Base-by-base conservation (phyloP, 2,888 invertebrate species). In the Drosophila birchii region DNA sequence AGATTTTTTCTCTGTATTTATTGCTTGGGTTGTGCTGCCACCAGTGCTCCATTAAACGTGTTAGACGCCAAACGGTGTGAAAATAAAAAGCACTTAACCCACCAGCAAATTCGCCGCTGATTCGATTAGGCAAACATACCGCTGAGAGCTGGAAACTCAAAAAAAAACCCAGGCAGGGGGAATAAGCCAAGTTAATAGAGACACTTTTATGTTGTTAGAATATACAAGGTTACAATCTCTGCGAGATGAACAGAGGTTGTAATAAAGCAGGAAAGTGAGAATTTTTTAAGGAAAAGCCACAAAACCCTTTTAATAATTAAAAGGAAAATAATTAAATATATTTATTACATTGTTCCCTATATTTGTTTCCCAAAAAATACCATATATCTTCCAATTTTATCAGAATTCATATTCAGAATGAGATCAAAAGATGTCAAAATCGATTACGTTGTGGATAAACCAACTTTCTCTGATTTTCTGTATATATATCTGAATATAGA, bases 61-160 rank as follows among this genome's bases (percentile, higher is more conserved):
- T 64, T 77, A 78, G 83, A 58, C 73, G 77, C 67, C 79, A 80
- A 86, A 68, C 78, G 78, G 57, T 78, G 66, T 80, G 75, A 58
- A 78, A 45, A 58, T 58, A 43, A 75, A 81, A 79, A 67, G 67
- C 78, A 70, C 78, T 70, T 76, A 79, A 57, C 68, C 66, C 76
- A 70, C 67, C 63, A 58, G 58, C 64, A 57, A 53, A 53, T 57
- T 44, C 55, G 38, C 56, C 55, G 55, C 63, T 82, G 75, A 69
- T 69, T 73, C 68, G 55, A 67, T 77, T 73, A 59, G 70, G 53
- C 59, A 56, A 57, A 62, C 61, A 51, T 20, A 56, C 57, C 51
- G 74, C 36, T 49, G 58, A 49, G 54, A 47, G 36, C 47, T 49
- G 41, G 60, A 34, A 47, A 64, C 41, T 49, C 20, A 36, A 20